A percentile compares a stretch with the other conserved stretches of the same genome.
Conservation (phyloP, 1,140 invertebrate species). For the Hetaerina americana region DNA sequence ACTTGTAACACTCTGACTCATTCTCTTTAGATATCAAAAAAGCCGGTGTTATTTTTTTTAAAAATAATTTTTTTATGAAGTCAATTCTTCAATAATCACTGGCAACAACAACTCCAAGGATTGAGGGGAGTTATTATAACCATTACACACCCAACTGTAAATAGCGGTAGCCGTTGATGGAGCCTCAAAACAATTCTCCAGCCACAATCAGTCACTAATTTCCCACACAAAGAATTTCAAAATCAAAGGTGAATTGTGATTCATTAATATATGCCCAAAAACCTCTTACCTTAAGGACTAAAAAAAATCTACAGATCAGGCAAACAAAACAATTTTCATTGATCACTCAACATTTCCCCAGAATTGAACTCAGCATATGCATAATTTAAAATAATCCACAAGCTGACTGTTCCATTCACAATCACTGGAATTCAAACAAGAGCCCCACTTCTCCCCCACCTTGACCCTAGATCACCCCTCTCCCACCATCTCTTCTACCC, state of each 20-base stretch:
- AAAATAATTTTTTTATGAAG: neutral
- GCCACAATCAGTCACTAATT: neutral
- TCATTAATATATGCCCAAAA: neutral
- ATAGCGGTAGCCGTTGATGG: too few relatives aligned
- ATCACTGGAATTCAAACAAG: neutral
- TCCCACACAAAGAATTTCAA: neutral
- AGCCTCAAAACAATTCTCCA: too few relatives aligned
- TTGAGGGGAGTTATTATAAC: too few relatives aligned
- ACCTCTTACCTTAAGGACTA: neutral
- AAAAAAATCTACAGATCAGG: neutral
- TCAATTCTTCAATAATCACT: neutral
- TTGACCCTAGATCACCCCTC: too few relatives aligned
- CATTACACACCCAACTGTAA: too few relatives aligned
- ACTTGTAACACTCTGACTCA: neutral
- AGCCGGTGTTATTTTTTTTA: neutral
- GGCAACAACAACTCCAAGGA: neutral
- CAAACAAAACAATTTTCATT: neutral
- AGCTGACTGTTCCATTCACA: neutral
- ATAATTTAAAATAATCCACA: neutral
- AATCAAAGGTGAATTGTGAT: neutral
- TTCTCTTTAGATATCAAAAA: neutral
- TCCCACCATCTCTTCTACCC: too few relatives aligned
- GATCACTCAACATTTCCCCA: neutral
- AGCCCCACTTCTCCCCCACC: too few relatives aligned
- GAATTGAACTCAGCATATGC: neutral